phyloP scores from a whole-genome alignment of 2,113 vertebrate species.

The Gadus chalcogrammus region DNA sequence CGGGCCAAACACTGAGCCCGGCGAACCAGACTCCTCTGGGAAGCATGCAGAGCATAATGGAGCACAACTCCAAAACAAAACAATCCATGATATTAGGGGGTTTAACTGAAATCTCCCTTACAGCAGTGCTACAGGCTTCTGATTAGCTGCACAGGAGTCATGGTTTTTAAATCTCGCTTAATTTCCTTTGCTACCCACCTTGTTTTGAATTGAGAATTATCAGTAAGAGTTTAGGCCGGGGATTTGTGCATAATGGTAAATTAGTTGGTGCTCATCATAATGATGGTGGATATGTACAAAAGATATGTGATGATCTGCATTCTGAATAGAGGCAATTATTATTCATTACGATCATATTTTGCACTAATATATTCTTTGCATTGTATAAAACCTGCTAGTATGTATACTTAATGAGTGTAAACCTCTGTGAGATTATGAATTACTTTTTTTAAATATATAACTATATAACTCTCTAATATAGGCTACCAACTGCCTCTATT shows the following conservation, averaged over 20 bases:
- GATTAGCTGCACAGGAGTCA: constrained; percentile 53
- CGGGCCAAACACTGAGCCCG: constrained; percentile 48
- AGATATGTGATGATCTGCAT: no score
- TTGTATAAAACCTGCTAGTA: not conserved
- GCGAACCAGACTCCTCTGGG: constrained; percentile 42
- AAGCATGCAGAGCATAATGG: constrained; percentile 38
- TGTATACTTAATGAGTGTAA: no score
- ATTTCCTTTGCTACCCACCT: constrained; percentile 36
- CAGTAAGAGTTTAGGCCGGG: not conserved
- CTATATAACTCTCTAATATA: no score
- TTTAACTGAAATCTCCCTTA: constrained; percentile 60
- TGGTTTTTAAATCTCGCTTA: constrained; percentile 33
- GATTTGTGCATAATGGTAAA: not conserved
- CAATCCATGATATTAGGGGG: constrained; percentile 56
- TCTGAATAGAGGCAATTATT: no score
- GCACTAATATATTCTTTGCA: not conserved
- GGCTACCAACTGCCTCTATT: not conserved
- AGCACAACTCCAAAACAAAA: constrained; percentile 57
- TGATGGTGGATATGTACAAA: no score
- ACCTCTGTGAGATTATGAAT: no score
- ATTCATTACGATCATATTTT: no score
- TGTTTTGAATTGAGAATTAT: no score
- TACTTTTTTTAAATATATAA: no score
- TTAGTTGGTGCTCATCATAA: not conserved
- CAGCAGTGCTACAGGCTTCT: constrained; percentile 50